Evolutionary conservation across 2,888 invertebrate genomes (phyloP), one percentile per base, ranked within the genome.

Genomic region (Disparrhopalites patrizii): DNA sequence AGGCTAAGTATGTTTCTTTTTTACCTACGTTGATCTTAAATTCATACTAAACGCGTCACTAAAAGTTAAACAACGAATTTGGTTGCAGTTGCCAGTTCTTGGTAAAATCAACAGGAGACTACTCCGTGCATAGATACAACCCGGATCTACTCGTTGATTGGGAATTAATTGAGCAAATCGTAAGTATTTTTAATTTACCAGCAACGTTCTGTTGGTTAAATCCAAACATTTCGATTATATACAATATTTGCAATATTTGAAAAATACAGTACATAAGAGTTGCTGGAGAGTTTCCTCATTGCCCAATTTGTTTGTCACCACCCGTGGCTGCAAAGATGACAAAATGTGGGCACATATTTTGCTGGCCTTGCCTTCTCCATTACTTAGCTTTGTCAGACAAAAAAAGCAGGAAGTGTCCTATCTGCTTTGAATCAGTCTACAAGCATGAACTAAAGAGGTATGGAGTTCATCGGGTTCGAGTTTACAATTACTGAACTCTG

Each of bases 351-450:
- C 97, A 98, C 78, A 89, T 93, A 69, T 96, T 91, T 80, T 98
- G 97, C 80, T 97, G 93, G 94, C 85, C 94, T 0, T 98, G 97
- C 78, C 86, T 94, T 75, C 83, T 98, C 55, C 96, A 96, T 79
- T 96, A 96, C 78, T 83, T 93, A 47, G 87, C 91, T 0, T 82
- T 94, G 1, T 88, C 90, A 60, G 95, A 96, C 76, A 88, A 90
- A 77, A 81, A 86, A 27, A 89, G 88, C 82, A 83, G 87, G 33
- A 89, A 88, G 77, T 97, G 97, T 79, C 97, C 97, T 0, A 95
- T 98, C 70, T 98, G 97, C 79, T 88, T 88, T 75, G 91, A 93
- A 76, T 84, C 88, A 1, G 82, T 97, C 58, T 85, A 88, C 69
- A 87, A 87, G 67, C 82, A 85, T 38, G 92, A 95, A 77, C 84